phyloP scores from a whole-genome alignment of 2,797 vertebrate species.

The Tokudaia tokunoshimensis region DNA sequence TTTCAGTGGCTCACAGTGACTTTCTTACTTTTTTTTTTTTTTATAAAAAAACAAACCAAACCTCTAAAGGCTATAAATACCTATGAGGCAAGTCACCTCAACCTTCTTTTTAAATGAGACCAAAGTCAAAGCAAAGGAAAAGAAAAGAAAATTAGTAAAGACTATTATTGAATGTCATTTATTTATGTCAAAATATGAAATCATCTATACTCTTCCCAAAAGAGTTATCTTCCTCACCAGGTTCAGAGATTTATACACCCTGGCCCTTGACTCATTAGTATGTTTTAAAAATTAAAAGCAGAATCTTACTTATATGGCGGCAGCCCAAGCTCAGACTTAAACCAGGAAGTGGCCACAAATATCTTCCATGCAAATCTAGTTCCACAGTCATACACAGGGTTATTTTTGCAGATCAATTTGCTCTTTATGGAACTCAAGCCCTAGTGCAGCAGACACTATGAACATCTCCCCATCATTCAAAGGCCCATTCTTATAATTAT shows the following conservation, averaged over 20 bases:
- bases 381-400: not conserved
- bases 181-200: slow-evolving; percentile 4
- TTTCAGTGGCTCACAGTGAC: not conserved
- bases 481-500: not conserved
- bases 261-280: not conserved
- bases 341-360: slow-evolving; percentile 13
- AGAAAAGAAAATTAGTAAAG: slow-evolving; percentile 31
- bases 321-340: not conserved
- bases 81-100: not conserved
- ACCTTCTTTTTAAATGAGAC: not conserved
- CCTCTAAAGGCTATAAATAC: slow-evolving; percentile 17
- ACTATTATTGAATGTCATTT: not conserved
- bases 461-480: not conserved
- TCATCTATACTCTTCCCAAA: not conserved
- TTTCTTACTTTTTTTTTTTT: slow-evolving; percentile 35
- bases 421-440: slow-evolving; percentile 16
- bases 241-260: slow-evolving; percentile 21
- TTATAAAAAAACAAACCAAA: slow-evolving; percentile 39
- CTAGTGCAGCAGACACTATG: not conserved
- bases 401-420: not conserved
- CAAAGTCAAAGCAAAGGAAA: slow-evolving; percentile 43
- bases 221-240: not conserved
- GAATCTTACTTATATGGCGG: not conserved
- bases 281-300: not conserved
- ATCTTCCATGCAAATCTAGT: slow-evolving; percentile 50